Conservation (phyloP, 2,888 invertebrate genomes). For the Drosophila limbata region DNA sequence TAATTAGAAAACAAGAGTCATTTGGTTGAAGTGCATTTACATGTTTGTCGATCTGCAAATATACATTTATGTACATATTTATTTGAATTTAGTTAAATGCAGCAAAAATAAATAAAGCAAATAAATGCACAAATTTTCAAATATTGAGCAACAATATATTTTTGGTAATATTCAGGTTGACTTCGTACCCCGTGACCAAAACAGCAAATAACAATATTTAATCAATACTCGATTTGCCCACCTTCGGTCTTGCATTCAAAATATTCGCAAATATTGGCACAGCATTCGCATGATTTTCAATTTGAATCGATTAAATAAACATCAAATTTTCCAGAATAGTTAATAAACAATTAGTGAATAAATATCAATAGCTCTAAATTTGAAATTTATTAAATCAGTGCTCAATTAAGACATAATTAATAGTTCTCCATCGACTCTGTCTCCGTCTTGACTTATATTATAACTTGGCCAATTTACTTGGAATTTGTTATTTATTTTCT, state of each 20-base stretch:
- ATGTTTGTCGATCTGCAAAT: constrained; percentile 16
- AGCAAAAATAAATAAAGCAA: constrained; percentile 14
- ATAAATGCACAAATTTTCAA: constrained; percentile 21
- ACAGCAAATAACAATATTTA: constrained; percentile 14
- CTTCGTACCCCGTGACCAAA: background rate
- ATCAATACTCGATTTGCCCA: constrained; percentile 13
- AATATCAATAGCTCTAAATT: constrained; percentile 4
- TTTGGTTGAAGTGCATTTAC: constrained; percentile 34
- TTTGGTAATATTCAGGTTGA: background rate
- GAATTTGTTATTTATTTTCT: constrained; percentile 4
- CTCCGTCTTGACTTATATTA: background rate
- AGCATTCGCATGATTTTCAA: constrained; percentile 15
- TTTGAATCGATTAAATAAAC: constrained; percentile 18
- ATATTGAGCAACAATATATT: background rate
- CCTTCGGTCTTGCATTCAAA: constrained; percentile 13
- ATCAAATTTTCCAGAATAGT: constrained; percentile 7
- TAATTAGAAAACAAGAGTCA: constrained; percentile 50
- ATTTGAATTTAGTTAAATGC: constrained; percentile 20
- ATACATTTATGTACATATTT: constrained; percentile 22
- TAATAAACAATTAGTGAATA: constrained; percentile 2
- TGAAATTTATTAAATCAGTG: constrained; percentile 2
- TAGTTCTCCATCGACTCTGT: background rate
- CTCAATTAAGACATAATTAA: background rate
- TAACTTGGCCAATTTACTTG: constrained; percentile 6
- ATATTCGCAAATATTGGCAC: constrained; percentile 28